Evolutionary conservation across 1,140 invertebrate genomes (phyloP), one percentile per base, ranked within the genome.

Genomic region (Dufourea novaeangliae): DNA sequence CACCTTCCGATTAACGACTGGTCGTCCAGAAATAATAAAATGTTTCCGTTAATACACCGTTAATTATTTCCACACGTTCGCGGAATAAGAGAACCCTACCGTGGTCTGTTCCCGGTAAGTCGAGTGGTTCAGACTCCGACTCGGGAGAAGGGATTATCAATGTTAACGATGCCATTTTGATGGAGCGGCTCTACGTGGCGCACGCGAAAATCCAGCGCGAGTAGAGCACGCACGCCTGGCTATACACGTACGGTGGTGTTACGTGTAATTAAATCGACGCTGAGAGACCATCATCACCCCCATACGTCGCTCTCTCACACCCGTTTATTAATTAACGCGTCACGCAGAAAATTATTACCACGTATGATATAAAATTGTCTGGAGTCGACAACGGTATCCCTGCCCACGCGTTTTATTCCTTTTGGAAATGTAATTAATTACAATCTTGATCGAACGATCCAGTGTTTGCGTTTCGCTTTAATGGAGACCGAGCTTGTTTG

Each of bases 261-360:
- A 77, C 64, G 27, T 75, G 74, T 73, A 81, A 79, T 79, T 81
- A 84, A 86, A 81, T 78, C 62, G 80, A 50, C 69, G 69, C 20
- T 39, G 37, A 32, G 46, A 34, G 57, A 64, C 62, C 71, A 72
- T 59, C 63, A n/a, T n/a, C n/a, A n/a, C n/a, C n/a, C n/a, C n/a
- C n/a, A n/a, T n/a, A n/a, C 64, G 34, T 56, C 41, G 52, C 73
- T 77, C 66, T 77, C 66, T 71, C 66, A 56, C 67, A 54, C 80
- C 61, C 77, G 57, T 79, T 80, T 76, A 85, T 86, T 86, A 86
- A 86, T 86, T 83, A 85, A 86, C 75, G 75, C 57, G 68, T 77
- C 54, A 71, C 75, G 67, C 63, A 77, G 44, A 46, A 80, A 80
- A 70, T 77, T 68, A 80, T 80, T 80, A 70, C 73, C 59, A n/a